Conservation (phyloP, 2,797 vertebrate genomes). For the Danio albolineatus region DNA sequence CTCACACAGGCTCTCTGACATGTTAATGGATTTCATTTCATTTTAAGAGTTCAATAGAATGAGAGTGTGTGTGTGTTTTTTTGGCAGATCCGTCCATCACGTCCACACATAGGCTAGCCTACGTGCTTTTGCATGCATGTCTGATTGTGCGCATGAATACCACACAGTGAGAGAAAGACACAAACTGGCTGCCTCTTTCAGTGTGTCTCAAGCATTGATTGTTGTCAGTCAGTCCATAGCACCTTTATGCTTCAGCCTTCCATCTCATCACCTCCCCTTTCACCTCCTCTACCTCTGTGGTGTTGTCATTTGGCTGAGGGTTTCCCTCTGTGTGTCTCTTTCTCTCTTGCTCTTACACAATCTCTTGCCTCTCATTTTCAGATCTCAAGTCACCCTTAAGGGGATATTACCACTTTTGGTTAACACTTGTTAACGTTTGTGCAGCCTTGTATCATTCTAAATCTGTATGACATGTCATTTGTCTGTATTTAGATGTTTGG, state of each 20-base stretch:
- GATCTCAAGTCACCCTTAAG: background rate
- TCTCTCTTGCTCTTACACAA: constrained; percentile 32
- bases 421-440: background rate
- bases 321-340: constrained; percentile 18
- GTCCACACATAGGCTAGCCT: background rate
- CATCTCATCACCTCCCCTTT: constrained; percentile 7
- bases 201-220: constrained; percentile 51
- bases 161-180: constrained; percentile 5
- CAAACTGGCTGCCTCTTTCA: constrained; percentile 55
- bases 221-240: constrained; percentile 45
- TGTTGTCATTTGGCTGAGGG: constrained; percentile 15
- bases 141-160: constrained; percentile 14
- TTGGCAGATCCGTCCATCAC: constrained; percentile 1
- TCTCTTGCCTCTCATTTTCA: background rate
- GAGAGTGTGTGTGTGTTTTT: background rate
- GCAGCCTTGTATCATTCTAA: background rate
- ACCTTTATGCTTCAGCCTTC: constrained; percentile 36
- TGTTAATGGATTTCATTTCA: constrained; percentile 48
- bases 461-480: background rate
- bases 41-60: constrained; percentile 43
- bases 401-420: background rate
- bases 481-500: background rate
- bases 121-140: constrained; percentile 13
- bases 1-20: constrained; percentile 46
- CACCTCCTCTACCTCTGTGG: constrained; percentile 4